A percentile compares a stretch with the other conserved stretches of the same genome.
Evolutionary conservation across 1,140 invertebrate species (phyloP).

Genomic region (Drosophila quadrilineata): DNA sequence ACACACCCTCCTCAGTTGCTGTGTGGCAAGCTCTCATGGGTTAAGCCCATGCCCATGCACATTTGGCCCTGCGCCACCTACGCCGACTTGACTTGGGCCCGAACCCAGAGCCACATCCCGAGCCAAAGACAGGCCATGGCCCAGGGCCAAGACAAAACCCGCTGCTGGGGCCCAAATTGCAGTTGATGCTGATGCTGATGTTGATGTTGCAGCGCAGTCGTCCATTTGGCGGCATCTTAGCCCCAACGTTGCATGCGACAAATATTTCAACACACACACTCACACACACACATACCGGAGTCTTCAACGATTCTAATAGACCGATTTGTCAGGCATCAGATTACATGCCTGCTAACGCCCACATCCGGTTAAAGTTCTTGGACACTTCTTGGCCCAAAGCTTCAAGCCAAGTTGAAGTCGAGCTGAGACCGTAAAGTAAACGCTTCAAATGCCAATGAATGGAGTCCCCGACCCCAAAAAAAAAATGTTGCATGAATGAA

Average conservation of each 20-base stretch:
- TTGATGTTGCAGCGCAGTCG: slow-evolving; percentile 1
- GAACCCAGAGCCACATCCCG: no score
- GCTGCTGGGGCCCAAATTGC: no score
- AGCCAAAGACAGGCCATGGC: no score
- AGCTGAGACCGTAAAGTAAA: background rate
- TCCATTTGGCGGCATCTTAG: slow-evolving; percentile 46
- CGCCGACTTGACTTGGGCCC: slow-evolving; percentile 41
- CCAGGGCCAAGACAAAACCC: no score
- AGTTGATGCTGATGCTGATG: no score
- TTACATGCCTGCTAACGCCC: slow-evolving; percentile 80
- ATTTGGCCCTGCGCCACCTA: slow-evolving; percentile 76
- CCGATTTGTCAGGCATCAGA: slow-evolving; percentile 81
- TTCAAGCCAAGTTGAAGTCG: no score
- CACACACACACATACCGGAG: no score
- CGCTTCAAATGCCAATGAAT: slow-evolving; percentile 27
- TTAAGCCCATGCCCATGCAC: slow-evolving; percentile 38
- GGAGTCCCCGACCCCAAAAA: no score
- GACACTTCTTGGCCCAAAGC: no score
- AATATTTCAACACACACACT: slow-evolving; percentile 80
- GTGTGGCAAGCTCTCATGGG: slow-evolving; percentile 28
- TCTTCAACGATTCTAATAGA: slow-evolving; percentile 78
- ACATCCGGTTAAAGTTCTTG: slow-evolving; percentile 65
- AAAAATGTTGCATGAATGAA: slow-evolving; percentile 60
- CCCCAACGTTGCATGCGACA: slow-evolving; percentile 70
- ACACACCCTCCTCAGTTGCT: slow-evolving; percentile 11